Conservation (phyloP, 2,797 vertebrate genomes). For the Eremophila alpestris region DNA sequence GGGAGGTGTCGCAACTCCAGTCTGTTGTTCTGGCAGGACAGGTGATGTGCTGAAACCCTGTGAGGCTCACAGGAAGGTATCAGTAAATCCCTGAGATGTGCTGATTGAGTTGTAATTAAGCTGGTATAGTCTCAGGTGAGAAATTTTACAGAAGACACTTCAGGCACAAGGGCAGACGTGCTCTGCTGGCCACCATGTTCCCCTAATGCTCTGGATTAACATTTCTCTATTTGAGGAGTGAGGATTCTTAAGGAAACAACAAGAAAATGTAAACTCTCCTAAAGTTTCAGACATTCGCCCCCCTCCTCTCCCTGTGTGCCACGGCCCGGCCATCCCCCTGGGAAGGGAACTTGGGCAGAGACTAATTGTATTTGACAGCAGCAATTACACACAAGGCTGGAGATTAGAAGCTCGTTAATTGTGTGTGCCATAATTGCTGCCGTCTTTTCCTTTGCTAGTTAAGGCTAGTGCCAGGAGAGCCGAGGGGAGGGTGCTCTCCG, state of each 20-base stretch:
- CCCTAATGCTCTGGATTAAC: slow-evolving; percentile 11
- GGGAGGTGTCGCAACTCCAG: neutral
- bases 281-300: slow-evolving; percentile 30
- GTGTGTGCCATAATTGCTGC: slow-evolving; percentile 61
- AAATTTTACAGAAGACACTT: neutral
- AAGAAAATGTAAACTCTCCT: slow-evolving; percentile 47
- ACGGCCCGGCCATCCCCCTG: neutral
- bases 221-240: neutral
- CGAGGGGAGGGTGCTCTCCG: neutral
- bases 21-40: neutral
- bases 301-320: neutral
- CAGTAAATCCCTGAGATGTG: neutral
- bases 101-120: neutral
- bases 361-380: slow-evolving; percentile 76
- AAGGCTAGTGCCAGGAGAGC: slow-evolving; percentile 30
- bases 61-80: neutral
- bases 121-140: neutral
- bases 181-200: neutral
- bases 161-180: neutral
- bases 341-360: slow-evolving; percentile 65
- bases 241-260: neutral
- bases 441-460: slow-evolving; percentile 42
- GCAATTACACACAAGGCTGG: slow-evolving; percentile 75
- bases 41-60: neutral
- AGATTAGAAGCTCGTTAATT: slow-evolving; percentile 71